Conservation (phyloP, 2,113 vertebrate species). For the Pardalotus punctatus region DNA sequence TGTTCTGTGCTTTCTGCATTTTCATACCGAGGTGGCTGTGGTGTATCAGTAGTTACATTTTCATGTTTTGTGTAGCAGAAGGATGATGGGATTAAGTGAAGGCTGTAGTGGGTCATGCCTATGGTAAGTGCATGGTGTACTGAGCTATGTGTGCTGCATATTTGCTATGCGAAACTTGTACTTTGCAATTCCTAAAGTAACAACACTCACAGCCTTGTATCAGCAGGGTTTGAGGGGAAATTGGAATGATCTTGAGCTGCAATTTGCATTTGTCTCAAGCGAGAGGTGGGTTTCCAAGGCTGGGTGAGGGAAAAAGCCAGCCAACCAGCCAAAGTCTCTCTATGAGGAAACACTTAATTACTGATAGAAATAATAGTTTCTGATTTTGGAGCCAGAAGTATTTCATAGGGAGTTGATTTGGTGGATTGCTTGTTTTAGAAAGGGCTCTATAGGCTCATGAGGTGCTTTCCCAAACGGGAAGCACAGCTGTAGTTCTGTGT, state of each 20-base stretch:
- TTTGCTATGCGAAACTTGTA: background rate
- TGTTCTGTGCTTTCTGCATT: background rate
- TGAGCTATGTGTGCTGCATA: background rate
- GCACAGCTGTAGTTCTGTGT: accelerated
- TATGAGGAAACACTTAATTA: background rate
- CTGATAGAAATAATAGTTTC: background rate
- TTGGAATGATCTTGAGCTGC: background rate
- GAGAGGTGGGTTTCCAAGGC: background rate
- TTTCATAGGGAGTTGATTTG: background rate
- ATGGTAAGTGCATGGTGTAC: background rate
- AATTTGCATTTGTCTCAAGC: background rate
- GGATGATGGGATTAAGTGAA: background rate
- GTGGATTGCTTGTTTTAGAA: background rate
- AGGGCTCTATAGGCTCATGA: background rate
- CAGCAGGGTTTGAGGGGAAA: background rate
- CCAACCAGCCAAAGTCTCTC: background rate
- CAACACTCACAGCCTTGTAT: background rate
- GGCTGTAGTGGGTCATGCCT: accelerated
- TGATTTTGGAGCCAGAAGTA: background rate
- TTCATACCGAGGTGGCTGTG: background rate
- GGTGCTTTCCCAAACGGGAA: background rate
- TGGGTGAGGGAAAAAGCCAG: background rate
- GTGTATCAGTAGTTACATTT: background rate
- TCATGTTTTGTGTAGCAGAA: background rate
- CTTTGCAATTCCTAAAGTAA: background rate